Evolutionary conservation across 2,113 vertebrate genomes (phyloP).

Genomic region (Cynopterus brachyotis): DNA sequence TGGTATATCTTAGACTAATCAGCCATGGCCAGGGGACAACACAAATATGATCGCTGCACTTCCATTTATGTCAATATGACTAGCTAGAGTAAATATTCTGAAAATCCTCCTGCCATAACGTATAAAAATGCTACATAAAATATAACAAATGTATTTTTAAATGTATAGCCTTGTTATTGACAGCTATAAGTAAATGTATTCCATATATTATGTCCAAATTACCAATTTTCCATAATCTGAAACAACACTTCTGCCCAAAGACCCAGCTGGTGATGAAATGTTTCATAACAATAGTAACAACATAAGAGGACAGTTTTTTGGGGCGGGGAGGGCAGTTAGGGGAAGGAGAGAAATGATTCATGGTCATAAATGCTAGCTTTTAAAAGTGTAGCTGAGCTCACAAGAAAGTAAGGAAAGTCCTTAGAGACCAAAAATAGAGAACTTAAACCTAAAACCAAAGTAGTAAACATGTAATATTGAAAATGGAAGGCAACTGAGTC

Average conservation of each 20-base stretch:
- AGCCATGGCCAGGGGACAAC: background rate
- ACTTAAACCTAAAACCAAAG: background rate
- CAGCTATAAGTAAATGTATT: background rate
- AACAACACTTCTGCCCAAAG: background rate
- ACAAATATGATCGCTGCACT: too few relatives aligned
- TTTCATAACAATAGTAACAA: background rate
- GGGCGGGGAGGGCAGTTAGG: fast-evolving
- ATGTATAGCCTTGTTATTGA: background rate
- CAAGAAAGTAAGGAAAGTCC: background rate
- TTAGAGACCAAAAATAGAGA: background rate
- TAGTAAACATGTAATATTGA: background rate
- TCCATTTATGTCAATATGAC: background rate
- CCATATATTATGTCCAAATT: background rate
- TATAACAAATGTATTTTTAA: background rate
- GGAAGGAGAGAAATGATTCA: background rate
- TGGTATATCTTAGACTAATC: background rate
- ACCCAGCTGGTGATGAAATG: background rate
- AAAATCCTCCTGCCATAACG: background rate
- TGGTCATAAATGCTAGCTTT: background rate
- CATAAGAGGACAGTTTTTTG: background rate
- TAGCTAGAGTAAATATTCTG: background rate
- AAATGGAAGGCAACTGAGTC: too few relatives aligned
- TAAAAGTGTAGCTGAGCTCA: background rate
- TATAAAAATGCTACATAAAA: background rate
- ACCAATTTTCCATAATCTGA: background rate